A percentile compares a stretch with the other conserved stretches of the same genome.
Evolutionary conservation across 2,113 vertebrate genomes (phyloP).

Genomic region (Telmatochromis sp.): DNA sequence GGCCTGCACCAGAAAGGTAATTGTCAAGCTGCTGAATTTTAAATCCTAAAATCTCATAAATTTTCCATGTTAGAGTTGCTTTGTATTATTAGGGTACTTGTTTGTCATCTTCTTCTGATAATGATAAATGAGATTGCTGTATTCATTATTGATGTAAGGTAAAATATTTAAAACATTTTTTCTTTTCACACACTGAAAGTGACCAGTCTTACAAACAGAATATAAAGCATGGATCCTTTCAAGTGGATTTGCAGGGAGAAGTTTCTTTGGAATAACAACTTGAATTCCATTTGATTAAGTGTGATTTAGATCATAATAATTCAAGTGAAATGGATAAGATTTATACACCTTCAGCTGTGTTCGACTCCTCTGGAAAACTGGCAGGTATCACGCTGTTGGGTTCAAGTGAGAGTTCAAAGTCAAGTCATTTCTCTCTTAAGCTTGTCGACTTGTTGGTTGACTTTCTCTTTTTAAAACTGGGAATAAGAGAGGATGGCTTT

Average conservation of each 20-base stretch:
- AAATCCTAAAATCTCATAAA: background rate
- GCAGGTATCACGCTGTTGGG: background rate
- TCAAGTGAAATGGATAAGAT: background rate
- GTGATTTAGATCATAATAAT: background rate
- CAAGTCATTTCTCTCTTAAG: background rate
- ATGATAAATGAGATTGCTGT: background rate
- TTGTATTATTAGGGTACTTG: background rate
- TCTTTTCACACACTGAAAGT: background rate
- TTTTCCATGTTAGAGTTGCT: background rate
- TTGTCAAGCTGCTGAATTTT: background rate
- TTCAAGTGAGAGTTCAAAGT: background rate
- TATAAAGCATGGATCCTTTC: background rate
- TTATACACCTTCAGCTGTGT: background rate
- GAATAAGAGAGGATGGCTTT: background rate
- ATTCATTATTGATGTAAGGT: background rate
- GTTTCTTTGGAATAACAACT: background rate
- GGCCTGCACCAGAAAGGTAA: constrained; percentile 94
- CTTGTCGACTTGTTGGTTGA: background rate
- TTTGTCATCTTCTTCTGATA: background rate
- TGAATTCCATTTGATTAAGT: background rate
- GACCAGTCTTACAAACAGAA: background rate
- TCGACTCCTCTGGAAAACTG: background rate
- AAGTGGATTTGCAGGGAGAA: background rate
- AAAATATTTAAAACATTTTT: background rate
- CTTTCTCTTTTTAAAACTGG: background rate